Base-by-base conservation (phyloP, 2,797 vertebrate genomes). In the Brachymystax lenok region DNA sequence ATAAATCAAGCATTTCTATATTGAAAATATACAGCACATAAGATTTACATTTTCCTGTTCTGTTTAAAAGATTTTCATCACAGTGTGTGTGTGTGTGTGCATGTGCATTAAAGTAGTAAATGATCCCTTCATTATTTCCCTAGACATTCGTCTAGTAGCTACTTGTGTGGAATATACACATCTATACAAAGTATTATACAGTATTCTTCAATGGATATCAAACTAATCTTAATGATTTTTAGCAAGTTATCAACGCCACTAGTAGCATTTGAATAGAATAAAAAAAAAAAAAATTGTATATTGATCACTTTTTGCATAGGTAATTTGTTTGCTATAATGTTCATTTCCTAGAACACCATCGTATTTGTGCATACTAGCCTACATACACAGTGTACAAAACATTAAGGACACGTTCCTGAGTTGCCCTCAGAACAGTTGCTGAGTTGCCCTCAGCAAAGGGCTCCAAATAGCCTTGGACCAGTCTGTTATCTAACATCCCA, bases 141-240 rank as follows among this genome's bases (percentile, higher is more conserved):
- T 3, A 63, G 10, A 27, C 33, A 83, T 69, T 77, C 61, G 76
- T 82, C 83, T 50, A 75, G 63, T 70, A 67, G 27, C 46, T 70
- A 70, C 46, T 77, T 74, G 71, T 77, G 70, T 86, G 76, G 17
- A 77, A 74, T 56, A 82, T 66, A 66, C 13, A 28, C 5, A 14
- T 28, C 5, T 69, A 79, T 83, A 78, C 88, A 88, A 83, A 80
- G 61, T 40, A 78, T 72, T 28, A 80, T 67, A 73, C 71, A 71
- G 46, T 56, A 70, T 40, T 68, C 13, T 68, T 63, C 46, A 74
- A 73, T 83, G 59, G 76, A 79, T 46, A 80, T 82, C 14, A 84
- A 81, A 71, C 16, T 27, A 77, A 66, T 83, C 21, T 50, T 76
- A 30, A 24, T 21, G n/a, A 80, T 79, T 81, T 71, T 74, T 0